Evolutionary conservation across 2,888 invertebrate species (phyloP).

Genomic region (Stictocephala bisonia): DNA sequence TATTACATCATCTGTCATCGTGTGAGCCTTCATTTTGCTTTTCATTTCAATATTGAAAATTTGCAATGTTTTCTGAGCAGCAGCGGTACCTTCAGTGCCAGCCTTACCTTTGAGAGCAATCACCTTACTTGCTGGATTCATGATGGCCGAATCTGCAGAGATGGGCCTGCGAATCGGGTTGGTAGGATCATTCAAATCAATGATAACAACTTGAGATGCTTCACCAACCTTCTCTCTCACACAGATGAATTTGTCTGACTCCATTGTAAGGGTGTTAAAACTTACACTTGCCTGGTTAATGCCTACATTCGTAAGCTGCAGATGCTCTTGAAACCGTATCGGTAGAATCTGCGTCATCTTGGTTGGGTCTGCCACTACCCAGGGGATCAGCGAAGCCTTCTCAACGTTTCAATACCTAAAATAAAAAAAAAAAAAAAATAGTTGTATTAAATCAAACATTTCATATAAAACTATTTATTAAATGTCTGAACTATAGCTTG

Average conservation of each 20-base stretch:
- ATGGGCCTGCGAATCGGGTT: slow-evolving; percentile 75
- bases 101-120: slow-evolving; percentile 72
- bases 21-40: slow-evolving; percentile 76
- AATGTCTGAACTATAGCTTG: no score
- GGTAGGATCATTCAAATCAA: slow-evolving; percentile 73
- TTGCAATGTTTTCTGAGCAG: slow-evolving; percentile 74
- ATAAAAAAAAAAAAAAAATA: slow-evolving; percentile 7
- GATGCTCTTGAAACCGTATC: slow-evolving; percentile 75
- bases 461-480: no score
- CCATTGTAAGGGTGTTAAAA: slow-evolving; percentile 77
- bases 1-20: slow-evolving; percentile 72
- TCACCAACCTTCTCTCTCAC: slow-evolving; percentile 74
- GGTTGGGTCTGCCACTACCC: slow-evolving; percentile 20
- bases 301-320: slow-evolving; percentile 75
- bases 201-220: slow-evolving; percentile 78
- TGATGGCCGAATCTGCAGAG: slow-evolving; percentile 77
- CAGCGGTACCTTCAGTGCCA: slow-evolving; percentile 60
- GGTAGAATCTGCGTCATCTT: slow-evolving; percentile 71
- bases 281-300: slow-evolving; percentile 74
- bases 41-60: slow-evolving; percentile 80
- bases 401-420: slow-evolving; percentile 11
- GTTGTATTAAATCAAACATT: no score
- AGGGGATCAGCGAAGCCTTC: background rate
- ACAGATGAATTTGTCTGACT: slow-evolving; percentile 77
- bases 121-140: slow-evolving; percentile 77